Conservation (phyloP, 2,888 invertebrate genomes). For the Megamerina dolium region DNA sequence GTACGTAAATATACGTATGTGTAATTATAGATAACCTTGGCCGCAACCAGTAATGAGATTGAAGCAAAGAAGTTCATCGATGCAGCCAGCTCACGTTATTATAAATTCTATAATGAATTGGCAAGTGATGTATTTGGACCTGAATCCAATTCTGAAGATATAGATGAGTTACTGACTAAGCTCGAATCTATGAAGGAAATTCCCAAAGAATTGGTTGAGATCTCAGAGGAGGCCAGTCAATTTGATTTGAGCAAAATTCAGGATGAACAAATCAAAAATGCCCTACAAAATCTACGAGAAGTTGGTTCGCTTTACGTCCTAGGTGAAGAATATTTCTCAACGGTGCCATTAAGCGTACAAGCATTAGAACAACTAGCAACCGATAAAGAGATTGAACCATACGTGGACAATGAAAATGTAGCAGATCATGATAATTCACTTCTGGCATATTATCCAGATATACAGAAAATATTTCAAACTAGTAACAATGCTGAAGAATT, state of each 20-base stretch:
- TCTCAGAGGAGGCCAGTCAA: constrained; percentile 55
- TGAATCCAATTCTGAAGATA: constrained; percentile 37
- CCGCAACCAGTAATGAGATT: neutral
- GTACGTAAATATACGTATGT: no score
- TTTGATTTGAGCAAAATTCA: constrained; percentile 29
- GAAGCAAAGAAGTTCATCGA: constrained; percentile 36
- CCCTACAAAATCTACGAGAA: constrained; percentile 34
- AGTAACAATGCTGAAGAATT: constrained; percentile 37
- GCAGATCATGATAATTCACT: constrained; percentile 35
- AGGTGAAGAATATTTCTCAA: constrained; percentile 42
- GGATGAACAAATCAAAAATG: constrained; percentile 30
- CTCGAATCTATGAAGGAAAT: constrained; percentile 37
- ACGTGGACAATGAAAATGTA: constrained; percentile 36
- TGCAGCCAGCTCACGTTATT: constrained; percentile 37
- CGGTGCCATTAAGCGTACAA: constrained; percentile 35
- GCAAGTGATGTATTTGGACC: constrained; percentile 38
- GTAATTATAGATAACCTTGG: no score
- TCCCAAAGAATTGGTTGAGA: constrained; percentile 39
- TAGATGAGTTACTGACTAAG: no score
- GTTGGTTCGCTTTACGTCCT: constrained; percentile 38
- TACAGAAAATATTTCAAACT: constrained; percentile 37
- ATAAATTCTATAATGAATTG: constrained; percentile 39
- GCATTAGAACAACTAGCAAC: constrained; percentile 37
- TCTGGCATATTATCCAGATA: constrained; percentile 40
- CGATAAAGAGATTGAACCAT: constrained; percentile 55